Evolutionary conservation across 2,113 vertebrate species (phyloP).

Genomic region (Dissostichus mawsoni): DNA sequence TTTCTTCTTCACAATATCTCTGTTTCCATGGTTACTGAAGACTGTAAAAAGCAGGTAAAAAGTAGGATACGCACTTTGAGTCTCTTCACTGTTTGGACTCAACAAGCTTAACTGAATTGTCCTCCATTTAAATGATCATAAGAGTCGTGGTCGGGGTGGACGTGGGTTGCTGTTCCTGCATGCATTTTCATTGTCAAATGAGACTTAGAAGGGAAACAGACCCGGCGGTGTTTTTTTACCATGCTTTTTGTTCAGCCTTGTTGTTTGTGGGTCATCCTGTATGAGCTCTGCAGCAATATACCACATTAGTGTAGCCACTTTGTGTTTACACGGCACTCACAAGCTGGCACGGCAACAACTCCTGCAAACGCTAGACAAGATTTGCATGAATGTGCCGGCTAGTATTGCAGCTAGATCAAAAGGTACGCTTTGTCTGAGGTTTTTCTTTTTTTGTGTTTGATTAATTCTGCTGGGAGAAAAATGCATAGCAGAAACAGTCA

Average conservation of each 20-base stretch:
- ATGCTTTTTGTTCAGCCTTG: slow-evolving; percentile 12
- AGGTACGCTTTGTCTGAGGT: neutral
- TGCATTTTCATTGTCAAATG: slow-evolving; percentile 17
- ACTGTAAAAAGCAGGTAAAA: slow-evolving; percentile 56
- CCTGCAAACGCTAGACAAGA: slow-evolving; percentile 33
- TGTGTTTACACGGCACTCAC: slow-evolving; percentile 27
- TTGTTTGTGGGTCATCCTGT: slow-evolving; percentile 20
- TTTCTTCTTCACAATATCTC: slow-evolving; percentile 43
- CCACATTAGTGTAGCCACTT: slow-evolving; percentile 24
- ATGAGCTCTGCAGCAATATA: slow-evolving; percentile 6
- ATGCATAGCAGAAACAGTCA: neutral
- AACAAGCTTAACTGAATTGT: slow-evolving; percentile 1
- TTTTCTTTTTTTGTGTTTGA: neutral
- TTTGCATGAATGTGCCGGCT: slow-evolving; percentile 23
- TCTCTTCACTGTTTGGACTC: slow-evolving; percentile 35
- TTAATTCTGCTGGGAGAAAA: neutral
- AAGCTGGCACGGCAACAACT: slow-evolving; percentile 20
- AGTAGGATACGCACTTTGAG: slow-evolving; percentile 38
- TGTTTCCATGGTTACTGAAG: slow-evolving; percentile 72
- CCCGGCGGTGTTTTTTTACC: neutral
- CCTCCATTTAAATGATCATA: slow-evolving; percentile 20
- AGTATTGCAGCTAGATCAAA: slow-evolving; percentile 11
- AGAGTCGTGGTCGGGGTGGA: neutral
- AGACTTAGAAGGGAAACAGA: neutral
- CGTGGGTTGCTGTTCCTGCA: neutral